Conservation (phyloP, 2,113 vertebrate species). For the Leptobrachium ailaonicum region DNA sequence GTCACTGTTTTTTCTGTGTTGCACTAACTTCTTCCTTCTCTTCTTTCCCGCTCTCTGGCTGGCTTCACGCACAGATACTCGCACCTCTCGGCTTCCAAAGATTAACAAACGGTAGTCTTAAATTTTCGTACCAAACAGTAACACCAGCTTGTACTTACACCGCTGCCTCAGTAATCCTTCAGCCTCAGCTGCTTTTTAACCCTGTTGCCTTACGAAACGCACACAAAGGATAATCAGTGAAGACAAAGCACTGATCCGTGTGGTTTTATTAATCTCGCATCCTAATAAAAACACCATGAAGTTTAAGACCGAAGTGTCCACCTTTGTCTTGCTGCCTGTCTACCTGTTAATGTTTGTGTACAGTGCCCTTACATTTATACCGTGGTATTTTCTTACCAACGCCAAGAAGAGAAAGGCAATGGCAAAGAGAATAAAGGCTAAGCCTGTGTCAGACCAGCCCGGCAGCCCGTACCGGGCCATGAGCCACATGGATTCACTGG, state of each 20-base stretch:
- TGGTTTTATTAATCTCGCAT: neutral
- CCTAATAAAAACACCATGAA: conserved; percentile 64
- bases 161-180: conserved; percentile 57
- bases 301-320: conserved; percentile 75
- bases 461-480: conserved; percentile 91
- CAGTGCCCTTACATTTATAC: conserved; percentile 89
- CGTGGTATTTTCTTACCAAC: conserved; percentile 93
- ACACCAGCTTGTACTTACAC: conserved; percentile 50
- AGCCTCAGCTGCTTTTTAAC: conserved; percentile 20
- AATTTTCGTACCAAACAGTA: conserved; percentile 57
- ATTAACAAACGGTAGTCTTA: conserved; percentile 70
- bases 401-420: conserved; percentile 80
- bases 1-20: conserved; percentile 45
- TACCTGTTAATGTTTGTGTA: conserved; percentile 91
- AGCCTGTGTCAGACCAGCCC: conserved; percentile 72
- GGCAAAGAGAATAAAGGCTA: conserved; percentile 87
- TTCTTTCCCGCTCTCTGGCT: conserved; percentile 67
- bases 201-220: conserved; percentile 40
- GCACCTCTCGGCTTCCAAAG: conserved; percentile 69
- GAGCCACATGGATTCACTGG: conserved; percentile 81
- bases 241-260: conserved; percentile 4
- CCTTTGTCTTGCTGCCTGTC: conserved; percentile 84
- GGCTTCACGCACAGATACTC: conserved; percentile 62
- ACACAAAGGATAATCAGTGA: conserved; percentile 56
- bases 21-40: conserved; percentile 66